These are phyloP conservation scores for Phasianus colchicus DNA, from an alignment of 2,113 vertebrate genomes.

Conservation along the genomic window DNA sequence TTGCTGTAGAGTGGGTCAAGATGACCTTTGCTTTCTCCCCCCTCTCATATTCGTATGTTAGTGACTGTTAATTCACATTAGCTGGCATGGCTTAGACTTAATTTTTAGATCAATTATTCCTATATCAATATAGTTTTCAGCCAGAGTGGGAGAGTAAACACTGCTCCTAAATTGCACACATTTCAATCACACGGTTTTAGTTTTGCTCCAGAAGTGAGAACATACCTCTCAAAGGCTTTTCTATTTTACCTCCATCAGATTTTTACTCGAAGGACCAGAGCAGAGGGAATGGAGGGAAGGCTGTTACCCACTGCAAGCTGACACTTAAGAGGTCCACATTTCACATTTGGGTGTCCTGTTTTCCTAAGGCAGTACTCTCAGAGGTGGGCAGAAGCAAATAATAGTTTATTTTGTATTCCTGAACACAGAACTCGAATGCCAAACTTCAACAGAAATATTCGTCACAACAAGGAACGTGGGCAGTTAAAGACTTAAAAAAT, in stretches of 20 bases:
- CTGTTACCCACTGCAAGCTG: not conserved
- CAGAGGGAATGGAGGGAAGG: not conserved
- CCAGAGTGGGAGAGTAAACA: not conserved
- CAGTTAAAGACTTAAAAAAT: not conserved
- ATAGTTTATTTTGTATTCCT: not conserved
- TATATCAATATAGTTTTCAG: not conserved
- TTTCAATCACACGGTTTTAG: not conserved
- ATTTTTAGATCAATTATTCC: not conserved
- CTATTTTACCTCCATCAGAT: not conserved
- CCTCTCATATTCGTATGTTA: not conserved
- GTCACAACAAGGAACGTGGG: not conserved
- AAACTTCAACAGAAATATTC: not conserved
- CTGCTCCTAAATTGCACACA: not conserved
- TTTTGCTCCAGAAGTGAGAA: not conserved
- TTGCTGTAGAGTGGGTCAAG: conserved; percentile 61
- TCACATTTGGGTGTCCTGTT: not conserved
- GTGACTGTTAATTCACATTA: conserved; percentile 7
- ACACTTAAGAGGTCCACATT: not conserved
- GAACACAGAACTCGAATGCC: not conserved
- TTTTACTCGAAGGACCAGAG: not conserved
- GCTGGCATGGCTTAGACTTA: not conserved
- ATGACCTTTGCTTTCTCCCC: conserved; percentile 39
- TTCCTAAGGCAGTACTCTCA: not conserved
- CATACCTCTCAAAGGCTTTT: not conserved
- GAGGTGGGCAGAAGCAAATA: not conserved